phyloP scores from a whole-genome alignment of 2,797 vertebrate species.

The Intellagama lesueurii region DNA sequence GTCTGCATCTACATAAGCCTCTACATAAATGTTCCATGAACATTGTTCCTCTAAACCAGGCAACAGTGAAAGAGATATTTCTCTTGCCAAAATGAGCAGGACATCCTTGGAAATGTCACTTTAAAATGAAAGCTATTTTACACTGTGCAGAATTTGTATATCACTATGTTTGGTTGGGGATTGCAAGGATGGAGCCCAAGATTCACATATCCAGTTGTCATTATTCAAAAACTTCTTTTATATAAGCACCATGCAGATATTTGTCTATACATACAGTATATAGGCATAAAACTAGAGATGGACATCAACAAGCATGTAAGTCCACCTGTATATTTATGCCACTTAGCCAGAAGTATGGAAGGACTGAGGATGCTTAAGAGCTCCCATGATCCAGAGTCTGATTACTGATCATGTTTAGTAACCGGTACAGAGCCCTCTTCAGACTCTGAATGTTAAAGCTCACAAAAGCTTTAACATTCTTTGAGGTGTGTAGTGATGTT shows the following conservation, averaged over 20 bases:
- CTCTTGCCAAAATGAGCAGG: conserved; percentile 59
- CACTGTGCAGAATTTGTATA: conserved; percentile 59
- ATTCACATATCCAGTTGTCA: neutral
- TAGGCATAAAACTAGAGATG: too few relatives aligned
- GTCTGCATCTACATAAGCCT: neutral
- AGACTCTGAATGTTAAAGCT: too few relatives aligned
- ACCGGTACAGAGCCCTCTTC: too few relatives aligned
- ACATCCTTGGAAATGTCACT: conserved; percentile 50
- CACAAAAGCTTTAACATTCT: too few relatives aligned
- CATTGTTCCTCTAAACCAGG: conserved; percentile 6
- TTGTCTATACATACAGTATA: too few relatives aligned
- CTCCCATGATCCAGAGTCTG: too few relatives aligned
- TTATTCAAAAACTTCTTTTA: neutral
- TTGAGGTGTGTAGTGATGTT: too few relatives aligned
- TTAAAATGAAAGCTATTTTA: conserved; percentile 64
- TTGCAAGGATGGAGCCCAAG: conserved; percentile 61
- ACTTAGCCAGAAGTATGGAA: too few relatives aligned
- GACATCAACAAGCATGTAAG: too few relatives aligned
- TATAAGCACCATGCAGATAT: neutral
- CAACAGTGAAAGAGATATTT: neutral
- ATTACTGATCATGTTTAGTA: too few relatives aligned
- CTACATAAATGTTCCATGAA: neutral
- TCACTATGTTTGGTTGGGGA: neutral
- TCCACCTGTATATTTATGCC: too few relatives aligned
- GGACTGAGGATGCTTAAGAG: too few relatives aligned